Evolutionary conservation across 1,140 invertebrate species (phyloP), one percentile per base, ranked within the genome.

Genomic region (Trichonephila inaurata): DNA sequence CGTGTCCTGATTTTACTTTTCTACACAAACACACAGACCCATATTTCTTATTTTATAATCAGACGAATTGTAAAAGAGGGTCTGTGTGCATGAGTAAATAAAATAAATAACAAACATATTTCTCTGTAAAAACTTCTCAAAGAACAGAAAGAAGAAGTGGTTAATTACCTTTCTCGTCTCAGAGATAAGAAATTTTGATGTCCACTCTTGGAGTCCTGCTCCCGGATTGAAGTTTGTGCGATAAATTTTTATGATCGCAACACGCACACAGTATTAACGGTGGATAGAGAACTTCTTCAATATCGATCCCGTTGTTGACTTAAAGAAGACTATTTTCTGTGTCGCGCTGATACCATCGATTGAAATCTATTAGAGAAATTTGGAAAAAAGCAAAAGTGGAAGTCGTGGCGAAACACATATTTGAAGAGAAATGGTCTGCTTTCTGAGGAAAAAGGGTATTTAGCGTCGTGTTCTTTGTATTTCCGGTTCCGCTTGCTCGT

Each of bases 111-210:
- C 33, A 51, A 51, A 51, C 10, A 7, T n/a, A n/a, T 66, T 12
- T 66, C 64, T 19, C 6, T 64, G 62, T 2, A 3, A 7, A 66
- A 66, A 66, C 51, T 51, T 51, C 10, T 51, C 51, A 12, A 51
- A 12, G 51, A 51, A 1, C 10, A 51, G 51, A 64, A 21, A 64
- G 62, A 64, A 72, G 28, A 16, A 5, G 24, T 72, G 28, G 12
- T 72, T 72, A 72, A 72, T 72, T 72, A 72, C 69, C 28, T 72
- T 72, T 72, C 69, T 8, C 2, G 7, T 12, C 14, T 12, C 24
- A 33, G 69, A 24, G 69, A 72, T 72, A 72, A 72, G 24, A 72
- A 51, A 72, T 72, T 72, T 72, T 28, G 69, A 72, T 72, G 69
- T 72, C 69, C 69, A 72, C 69, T 72, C 16, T 24, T 6, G 5